Percentiles rank a stretch among this genome's conserved stretches.
phyloP scores from a whole-genome alignment of 2,888 invertebrate genomes.

The Cheiracanthium punctorium region DNA sequence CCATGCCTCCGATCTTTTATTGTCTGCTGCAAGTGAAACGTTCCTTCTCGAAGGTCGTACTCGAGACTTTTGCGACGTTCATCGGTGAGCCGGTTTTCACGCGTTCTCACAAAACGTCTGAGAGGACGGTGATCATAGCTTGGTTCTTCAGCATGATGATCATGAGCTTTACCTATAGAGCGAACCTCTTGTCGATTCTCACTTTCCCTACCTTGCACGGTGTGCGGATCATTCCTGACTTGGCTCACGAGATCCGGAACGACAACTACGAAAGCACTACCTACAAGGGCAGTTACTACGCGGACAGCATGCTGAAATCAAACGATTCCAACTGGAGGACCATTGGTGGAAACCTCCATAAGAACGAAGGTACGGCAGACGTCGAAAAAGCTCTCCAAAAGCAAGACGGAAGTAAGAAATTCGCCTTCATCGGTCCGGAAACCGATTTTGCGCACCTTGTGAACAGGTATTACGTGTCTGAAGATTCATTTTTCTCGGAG shows the following conservation, averaged over 20 bases:
- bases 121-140: too few relatives aligned
- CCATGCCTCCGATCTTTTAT: too few relatives aligned
- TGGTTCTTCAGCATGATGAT: too few relatives aligned
- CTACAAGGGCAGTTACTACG: neutral
- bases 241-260: neutral
- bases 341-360: constrained; percentile 5
- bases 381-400: neutral
- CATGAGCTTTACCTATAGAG: too few relatives aligned
- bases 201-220: constrained; percentile 13
- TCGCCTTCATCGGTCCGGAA: neutral
- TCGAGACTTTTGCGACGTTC: too few relatives aligned
- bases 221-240: neutral
- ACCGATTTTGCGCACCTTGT: neutral
- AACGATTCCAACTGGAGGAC: neutral
- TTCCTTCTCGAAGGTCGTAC: too few relatives aligned
- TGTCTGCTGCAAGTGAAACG: too few relatives aligned
- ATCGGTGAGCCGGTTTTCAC: too few relatives aligned
- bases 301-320: neutral
- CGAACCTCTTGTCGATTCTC: constrained; percentile 13
- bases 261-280: constrained; percentile 17
- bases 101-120: too few relatives aligned
- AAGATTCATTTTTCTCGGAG: constrained; percentile 22
- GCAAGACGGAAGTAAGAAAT: neutral
- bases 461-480: constrained; percentile 8
- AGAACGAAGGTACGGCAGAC: constrained; percentile 5